Conservation (phyloP, 1,140 invertebrate species). For the Oscheius sp. region DNA sequence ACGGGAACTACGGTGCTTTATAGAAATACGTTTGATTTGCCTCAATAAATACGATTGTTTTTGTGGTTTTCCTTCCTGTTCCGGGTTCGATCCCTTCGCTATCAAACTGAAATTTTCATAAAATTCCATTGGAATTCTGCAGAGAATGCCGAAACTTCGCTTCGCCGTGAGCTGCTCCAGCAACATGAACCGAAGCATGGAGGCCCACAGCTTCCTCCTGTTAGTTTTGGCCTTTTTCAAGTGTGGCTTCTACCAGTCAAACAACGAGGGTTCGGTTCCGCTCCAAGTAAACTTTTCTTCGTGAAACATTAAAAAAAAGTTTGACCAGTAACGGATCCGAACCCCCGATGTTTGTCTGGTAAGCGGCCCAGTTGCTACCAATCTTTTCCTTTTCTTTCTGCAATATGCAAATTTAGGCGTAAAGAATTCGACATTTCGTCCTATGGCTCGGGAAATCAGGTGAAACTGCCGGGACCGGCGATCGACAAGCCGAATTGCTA, state of each 20-base stretch:
- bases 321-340: neutral
- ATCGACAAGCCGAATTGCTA: constrained; percentile 95
- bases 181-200: constrained; percentile 99
- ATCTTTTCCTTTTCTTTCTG: neutral
- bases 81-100: neutral
- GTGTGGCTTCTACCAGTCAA: neutral
- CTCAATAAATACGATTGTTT: neutral
- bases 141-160: constrained; percentile 19
- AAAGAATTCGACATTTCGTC: constrained; percentile 93
- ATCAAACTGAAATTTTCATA: neutral
- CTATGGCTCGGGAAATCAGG: constrained; percentile 88
- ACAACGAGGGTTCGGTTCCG: neutral
- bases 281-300: neutral
- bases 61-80: neutral
- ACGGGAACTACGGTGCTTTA: neutral
- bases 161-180: constrained; percentile 91
- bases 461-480: constrained; percentile 91
- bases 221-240: constrained; percentile 49
- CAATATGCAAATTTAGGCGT: constrained; percentile 70
- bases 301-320: neutral
- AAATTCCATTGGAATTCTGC: neutral
- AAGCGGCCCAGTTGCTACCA: neutral
- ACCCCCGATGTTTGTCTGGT: neutral
- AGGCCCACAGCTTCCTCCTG: constrained; percentile 91
- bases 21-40: neutral